A percentile compares a stretch with the other conserved stretches of the same genome.
Evolutionary conservation across 1,140 invertebrate genomes (phyloP).

Genomic region (Drosophila sulfurigaster): DNA sequence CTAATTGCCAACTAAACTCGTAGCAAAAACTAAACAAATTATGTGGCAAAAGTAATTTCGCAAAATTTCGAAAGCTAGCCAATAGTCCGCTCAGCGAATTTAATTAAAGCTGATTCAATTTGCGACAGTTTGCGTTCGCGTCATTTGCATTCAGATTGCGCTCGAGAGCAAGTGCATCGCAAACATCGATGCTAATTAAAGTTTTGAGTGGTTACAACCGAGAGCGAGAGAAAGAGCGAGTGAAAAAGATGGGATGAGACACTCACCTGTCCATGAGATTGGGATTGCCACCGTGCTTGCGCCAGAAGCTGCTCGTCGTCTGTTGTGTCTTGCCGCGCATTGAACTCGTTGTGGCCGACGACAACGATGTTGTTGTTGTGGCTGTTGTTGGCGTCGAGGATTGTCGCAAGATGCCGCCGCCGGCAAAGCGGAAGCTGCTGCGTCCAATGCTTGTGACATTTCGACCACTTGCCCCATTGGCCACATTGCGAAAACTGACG

Average conservation of each 20-base stretch:
- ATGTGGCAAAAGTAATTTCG: slow-evolving; percentile 2
- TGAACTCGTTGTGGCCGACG: not conserved
- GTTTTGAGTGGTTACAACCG: slow-evolving; percentile 6
- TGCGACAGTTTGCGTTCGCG: not conserved
- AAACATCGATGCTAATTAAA: slow-evolving; percentile 50
- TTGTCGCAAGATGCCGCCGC: slow-evolving; percentile 73
- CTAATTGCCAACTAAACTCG: slow-evolving; percentile 3
- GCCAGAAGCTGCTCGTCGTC: slow-evolving; percentile 65
- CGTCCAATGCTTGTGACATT: slow-evolving; percentile 41
- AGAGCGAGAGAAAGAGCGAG: too few species aligned
- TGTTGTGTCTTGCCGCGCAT: slow-evolving; percentile 37
- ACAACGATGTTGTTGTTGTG: slow-evolving; percentile 37
- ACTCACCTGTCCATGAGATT: slow-evolving; percentile 81
- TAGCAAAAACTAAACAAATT: slow-evolving; percentile 9
- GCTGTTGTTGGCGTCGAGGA: slow-evolving; percentile 56
- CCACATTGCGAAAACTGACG: slow-evolving; percentile 64
- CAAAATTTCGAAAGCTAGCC: not conserved
- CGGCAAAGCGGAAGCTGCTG: slow-evolving; percentile 65
- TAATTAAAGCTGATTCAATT: slow-evolving; percentile 37
- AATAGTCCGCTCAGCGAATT: slow-evolving; percentile 18
- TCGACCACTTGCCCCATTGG: slow-evolving; percentile 48
- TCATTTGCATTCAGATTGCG: slow-evolving; percentile 28
- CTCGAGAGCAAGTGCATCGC: slow-evolving; percentile 7
- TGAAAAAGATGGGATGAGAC: too few species aligned
- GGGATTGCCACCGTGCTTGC: slow-evolving; percentile 75